Percentiles rank a stretch among this genome's conserved stretches.
Evolutionary conservation across 2,797 vertebrate species (phyloP).

Genomic region (Hipposideros larvatus): DNA sequence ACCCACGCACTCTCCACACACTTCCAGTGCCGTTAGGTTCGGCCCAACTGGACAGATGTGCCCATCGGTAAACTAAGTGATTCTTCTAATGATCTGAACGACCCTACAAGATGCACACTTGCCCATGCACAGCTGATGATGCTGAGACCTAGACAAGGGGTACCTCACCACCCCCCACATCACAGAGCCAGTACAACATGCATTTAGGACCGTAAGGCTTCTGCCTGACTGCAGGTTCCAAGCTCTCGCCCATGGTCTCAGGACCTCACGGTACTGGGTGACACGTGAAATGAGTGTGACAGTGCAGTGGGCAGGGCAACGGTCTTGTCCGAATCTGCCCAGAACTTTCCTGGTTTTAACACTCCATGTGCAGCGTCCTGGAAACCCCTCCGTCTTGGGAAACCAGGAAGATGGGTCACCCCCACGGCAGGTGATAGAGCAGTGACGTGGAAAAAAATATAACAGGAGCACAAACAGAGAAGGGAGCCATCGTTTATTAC

Average conservation of each 20-base stretch:
- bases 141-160: no score
- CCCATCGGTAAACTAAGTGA: background rate
- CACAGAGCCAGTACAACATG: background rate
- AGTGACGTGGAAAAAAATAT: background rate
- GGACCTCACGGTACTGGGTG: background rate
- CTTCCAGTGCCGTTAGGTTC: background rate
- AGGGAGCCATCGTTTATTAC: background rate
- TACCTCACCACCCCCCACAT: background rate
- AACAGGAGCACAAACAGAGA: fast-evolving
- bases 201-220: background rate
- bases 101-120: background rate
- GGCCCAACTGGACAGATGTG: background rate
- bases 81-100: background rate
- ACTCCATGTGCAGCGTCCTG: background rate
- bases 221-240: background rate
- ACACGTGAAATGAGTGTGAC: background rate
- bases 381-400: background rate
- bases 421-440: background rate
- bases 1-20: background rate
- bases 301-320: background rate
- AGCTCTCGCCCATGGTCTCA: background rate
- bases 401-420: background rate
- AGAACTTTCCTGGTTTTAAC: background rate
- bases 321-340: background rate
- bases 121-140: no score